Conservation (phyloP, 2,113 vertebrate genomes). For the Uropsilus gracilis region DNA sequence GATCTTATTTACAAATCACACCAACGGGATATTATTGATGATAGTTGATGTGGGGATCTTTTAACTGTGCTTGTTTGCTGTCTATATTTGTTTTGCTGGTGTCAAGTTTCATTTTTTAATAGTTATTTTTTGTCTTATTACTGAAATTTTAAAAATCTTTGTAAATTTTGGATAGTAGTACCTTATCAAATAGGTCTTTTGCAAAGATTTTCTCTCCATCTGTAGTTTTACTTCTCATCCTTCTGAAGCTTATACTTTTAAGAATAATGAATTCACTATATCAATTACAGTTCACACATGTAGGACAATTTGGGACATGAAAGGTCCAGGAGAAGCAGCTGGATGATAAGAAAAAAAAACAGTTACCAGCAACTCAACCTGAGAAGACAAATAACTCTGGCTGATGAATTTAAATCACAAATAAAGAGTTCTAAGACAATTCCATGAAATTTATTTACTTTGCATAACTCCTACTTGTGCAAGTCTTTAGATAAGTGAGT, state of each 20-base stretch:
- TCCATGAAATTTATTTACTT: not conserved
- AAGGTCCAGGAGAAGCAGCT: not conserved
- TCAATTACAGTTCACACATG: not conserved
- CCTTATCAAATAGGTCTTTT: not conserved
- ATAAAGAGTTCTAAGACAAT: not conserved
- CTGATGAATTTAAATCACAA: not conserved
- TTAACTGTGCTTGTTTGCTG: not conserved
- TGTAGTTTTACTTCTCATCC: not conserved
- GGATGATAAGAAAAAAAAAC: not conserved
- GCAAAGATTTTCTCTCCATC: not conserved
- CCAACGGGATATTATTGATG: not conserved
- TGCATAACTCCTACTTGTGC: not conserved
- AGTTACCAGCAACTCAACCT: not conserved
- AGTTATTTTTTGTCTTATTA: not conserved
- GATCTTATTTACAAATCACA: too few relatives aligned
- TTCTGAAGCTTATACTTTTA: not conserved
- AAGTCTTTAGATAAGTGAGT: not conserved
- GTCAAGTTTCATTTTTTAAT: not conserved
- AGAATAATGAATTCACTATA: not conserved
- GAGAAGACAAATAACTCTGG: not conserved
- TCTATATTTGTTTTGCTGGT: not conserved
- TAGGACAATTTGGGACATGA: not conserved
- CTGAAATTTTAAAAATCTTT: not conserved
- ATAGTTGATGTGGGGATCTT: not conserved
- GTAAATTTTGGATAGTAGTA: not conserved